phyloP scores from a whole-genome alignment of 2,113 vertebrate species.

The Daphoenositta chrysoptera region DNA sequence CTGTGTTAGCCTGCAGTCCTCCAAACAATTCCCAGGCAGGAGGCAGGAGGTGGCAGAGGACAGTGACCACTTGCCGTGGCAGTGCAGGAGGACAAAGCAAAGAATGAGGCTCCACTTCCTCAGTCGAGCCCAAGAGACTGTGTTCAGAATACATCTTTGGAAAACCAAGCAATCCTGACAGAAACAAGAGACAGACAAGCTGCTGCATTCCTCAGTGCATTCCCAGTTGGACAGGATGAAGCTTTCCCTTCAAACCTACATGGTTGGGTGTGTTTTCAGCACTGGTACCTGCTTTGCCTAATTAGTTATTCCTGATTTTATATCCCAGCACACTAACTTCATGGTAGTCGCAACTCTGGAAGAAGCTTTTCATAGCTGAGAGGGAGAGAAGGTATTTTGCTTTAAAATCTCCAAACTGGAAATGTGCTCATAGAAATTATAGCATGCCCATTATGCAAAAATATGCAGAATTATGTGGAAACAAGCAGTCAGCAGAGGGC shows the following conservation, averaged over 20 bases:
- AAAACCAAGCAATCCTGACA: not conserved
- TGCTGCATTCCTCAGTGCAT: not conserved
- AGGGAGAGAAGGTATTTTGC: not conserved
- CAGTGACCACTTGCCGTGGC: not conserved
- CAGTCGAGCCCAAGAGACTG: not conserved
- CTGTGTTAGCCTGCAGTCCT: not conserved
- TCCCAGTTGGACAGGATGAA: not conserved
- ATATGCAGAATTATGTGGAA: slow-evolving; percentile 19
- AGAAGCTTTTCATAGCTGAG: not conserved
- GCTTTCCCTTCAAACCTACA: not conserved
- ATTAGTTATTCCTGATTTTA: not conserved
- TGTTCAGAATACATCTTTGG: not conserved
- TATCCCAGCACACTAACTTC: not conserved
- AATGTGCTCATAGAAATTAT: not conserved
- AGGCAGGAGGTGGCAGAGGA: not conserved
- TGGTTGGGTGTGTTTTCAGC: not conserved
- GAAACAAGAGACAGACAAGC: not conserved
- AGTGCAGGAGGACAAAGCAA: not conserved
- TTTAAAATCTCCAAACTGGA: not conserved
- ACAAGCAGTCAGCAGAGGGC: slow-evolving; percentile 18
- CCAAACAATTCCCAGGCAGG: not conserved
- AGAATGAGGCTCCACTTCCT: not conserved
- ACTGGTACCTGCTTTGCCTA: not conserved
- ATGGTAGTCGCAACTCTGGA: not conserved
- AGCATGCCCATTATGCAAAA: not conserved